Base-by-base conservation (phyloP, 2,888 invertebrate genomes). In the Pterostichus niger region DNA sequence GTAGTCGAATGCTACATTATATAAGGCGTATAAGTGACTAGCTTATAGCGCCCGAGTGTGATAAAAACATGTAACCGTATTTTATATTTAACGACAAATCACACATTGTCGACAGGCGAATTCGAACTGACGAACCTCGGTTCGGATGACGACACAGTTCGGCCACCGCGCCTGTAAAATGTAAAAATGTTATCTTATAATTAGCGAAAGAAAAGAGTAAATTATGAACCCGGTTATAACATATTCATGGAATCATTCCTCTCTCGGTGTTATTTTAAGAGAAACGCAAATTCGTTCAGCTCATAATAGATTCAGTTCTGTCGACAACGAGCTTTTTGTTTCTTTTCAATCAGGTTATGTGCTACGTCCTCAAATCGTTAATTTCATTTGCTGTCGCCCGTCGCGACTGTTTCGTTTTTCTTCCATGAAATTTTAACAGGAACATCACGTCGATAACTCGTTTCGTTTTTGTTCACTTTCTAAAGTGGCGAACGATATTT, bases 401-500 rank as follows among this genome's bases (percentile, higher is more conserved):
- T 15, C 61, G 76, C 77, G 59, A 9, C 24, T 54, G 46, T 54
- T 54, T 13, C 77, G 56, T 56, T 78, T 78, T 78, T 78, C 61
- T 44, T 59, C 44, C 44, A 78, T 78, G 78, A 78, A 75, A 78
- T 78, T 77, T 77, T 56, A 54, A 35, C 59, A 59, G 75, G 49
- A 49, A 75, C 75, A 75, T 75, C 61, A 78, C 78, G 78, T 78
- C 78, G 78, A 61, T 59, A 61, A 78, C 78, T 78, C 78, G 56
- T 59, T 24, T 24, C 40, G 56, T 78, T 59, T 78, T 78, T 78
- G 78, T 78, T 78, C 54, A 61, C 59, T 56, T 78, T 78, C 44
- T 78, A 56, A 56, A 78, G 78, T 61, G 78, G 44, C 78, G 78
- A 61, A 78, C 78, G 78, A 78, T 78, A 78, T 78, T 78, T 78